phyloP scores from a whole-genome alignment of 2,113 vertebrate genomes.

The Nannobrachium achirus region DNA sequence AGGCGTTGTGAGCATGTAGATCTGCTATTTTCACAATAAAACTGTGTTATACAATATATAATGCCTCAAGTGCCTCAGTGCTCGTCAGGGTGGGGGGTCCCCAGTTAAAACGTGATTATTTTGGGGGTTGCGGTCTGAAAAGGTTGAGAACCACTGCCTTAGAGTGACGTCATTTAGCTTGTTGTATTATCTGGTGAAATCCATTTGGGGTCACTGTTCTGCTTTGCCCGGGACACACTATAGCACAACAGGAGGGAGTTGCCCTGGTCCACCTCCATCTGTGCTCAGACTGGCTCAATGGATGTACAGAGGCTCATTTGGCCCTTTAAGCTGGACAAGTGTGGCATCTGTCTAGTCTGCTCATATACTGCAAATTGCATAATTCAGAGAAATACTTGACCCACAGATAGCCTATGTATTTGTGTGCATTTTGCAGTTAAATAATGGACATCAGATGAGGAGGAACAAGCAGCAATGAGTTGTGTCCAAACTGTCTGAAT shows the following conservation, averaged over 20 bases:
- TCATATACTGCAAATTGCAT: not conserved
- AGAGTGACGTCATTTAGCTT: slow-evolving; percentile 54
- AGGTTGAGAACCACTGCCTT: not conserved
- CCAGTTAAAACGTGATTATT: no score
- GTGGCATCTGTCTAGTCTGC: slow-evolving; percentile 1
- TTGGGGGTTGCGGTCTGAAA: no score
- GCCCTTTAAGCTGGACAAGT: slow-evolving; percentile 7
- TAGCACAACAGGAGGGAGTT: slow-evolving; percentile 31
- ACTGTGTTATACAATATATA: no score
- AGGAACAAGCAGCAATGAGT: not conserved
- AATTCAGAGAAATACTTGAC: not conserved
- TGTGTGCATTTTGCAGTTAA: not conserved
- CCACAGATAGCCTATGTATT: not conserved
- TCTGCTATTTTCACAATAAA: no score
- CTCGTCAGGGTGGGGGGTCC: no score
- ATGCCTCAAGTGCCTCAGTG: no score
- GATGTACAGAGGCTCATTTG: slow-evolving; percentile 1
- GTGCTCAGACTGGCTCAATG: not conserved
- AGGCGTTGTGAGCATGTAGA: no score
- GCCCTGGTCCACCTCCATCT: slow-evolving; percentile 22
- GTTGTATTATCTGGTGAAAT: slow-evolving; percentile 34
- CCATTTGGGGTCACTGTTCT: slow-evolving; percentile 78
- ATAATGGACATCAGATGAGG: no score
- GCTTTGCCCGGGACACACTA: slow-evolving; percentile 32
- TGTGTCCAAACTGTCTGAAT: slow-evolving; percentile 10